These are phyloP conservation scores for Pyralis farinalis DNA, from an alignment of 2,888 invertebrate genomes.

Conservation along the genomic window DNA sequence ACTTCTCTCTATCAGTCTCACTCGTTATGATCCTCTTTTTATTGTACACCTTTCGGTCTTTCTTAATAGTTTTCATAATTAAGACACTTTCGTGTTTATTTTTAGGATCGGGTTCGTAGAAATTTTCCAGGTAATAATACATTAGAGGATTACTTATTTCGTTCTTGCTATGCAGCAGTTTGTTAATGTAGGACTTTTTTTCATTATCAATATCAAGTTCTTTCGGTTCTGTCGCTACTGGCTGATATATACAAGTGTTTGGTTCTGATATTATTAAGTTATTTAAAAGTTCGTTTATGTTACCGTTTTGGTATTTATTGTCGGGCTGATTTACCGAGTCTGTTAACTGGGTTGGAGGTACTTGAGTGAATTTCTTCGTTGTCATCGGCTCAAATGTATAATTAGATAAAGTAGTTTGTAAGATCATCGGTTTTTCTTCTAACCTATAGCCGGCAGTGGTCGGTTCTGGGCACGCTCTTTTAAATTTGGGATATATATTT, in stretches of 20 bases:
- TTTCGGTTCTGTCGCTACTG: no score
- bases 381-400: no score
- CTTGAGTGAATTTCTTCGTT: no score
- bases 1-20: slow-evolving; percentile 21
- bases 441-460: no score
- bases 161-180: slow-evolving; percentile 1
- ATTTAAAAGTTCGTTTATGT: no score
- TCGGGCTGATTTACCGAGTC: no score
- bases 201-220: no score
- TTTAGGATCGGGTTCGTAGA: slow-evolving; percentile 17
- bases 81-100: not conserved
- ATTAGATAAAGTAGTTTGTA: no score
- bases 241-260: no score
- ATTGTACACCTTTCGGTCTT: slow-evolving; percentile 31
- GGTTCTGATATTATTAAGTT: no score
- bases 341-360: not conserved
- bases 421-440: no score
- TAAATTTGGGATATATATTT: not conserved
- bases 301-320: no score
- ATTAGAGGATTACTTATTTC: not conserved
- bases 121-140: slow-evolving; percentile 1
- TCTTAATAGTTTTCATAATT: slow-evolving; percentile 22
- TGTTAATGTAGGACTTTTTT: not conserved
- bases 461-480: not conserved
- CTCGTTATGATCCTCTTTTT: slow-evolving; percentile 23